These are phyloP conservation scores for Catagonus wagneri DNA, from an alignment of 2,113 vertebrate species.

Conservation along the genomic window DNA sequence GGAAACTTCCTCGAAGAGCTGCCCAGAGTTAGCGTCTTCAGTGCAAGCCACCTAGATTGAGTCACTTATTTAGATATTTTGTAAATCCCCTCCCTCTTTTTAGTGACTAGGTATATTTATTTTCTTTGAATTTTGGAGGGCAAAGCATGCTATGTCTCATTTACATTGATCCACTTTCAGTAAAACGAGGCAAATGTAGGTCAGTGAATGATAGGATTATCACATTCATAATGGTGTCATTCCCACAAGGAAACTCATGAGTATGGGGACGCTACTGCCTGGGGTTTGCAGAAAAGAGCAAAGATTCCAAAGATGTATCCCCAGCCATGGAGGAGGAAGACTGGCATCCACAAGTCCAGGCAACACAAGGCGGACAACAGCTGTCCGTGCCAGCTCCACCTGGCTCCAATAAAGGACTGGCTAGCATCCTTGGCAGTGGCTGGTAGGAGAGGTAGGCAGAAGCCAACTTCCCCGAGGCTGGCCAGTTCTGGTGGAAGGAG, in stretches of 20 bases:
- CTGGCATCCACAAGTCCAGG: constrained; percentile 72
- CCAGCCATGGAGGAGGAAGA: constrained; percentile 58
- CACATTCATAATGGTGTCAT: background rate
- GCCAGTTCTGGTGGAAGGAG: constrained; percentile 71
- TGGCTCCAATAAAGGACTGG: constrained; percentile 80
- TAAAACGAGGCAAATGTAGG: constrained; percentile 34
- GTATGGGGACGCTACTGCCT: background rate
- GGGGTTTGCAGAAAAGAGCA: constrained; percentile 60
- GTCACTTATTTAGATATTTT: background rate
- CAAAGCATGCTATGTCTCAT: background rate
- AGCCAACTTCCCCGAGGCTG: constrained; percentile 78
- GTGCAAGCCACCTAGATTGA: background rate
- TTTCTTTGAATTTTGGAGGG: constrained; percentile 63
- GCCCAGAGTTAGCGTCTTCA: constrained; percentile 9
- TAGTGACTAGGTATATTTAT: constrained; percentile 13
- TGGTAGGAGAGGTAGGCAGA: constrained; percentile 64
- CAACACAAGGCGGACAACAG: constrained; percentile 73
- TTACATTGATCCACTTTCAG: constrained; percentile 42
- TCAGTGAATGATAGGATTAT: constrained; percentile 48
- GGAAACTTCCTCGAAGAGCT: constrained; percentile 46
- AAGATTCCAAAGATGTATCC: constrained; percentile 69
- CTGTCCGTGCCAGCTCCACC: constrained; percentile 79
- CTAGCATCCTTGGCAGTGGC: constrained; percentile 75
- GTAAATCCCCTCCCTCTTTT: background rate
- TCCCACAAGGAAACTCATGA: constrained; percentile 47